Base-by-base conservation (phyloP, 1,140 invertebrate species). In the Caenorhabditis brenneri region DNA sequence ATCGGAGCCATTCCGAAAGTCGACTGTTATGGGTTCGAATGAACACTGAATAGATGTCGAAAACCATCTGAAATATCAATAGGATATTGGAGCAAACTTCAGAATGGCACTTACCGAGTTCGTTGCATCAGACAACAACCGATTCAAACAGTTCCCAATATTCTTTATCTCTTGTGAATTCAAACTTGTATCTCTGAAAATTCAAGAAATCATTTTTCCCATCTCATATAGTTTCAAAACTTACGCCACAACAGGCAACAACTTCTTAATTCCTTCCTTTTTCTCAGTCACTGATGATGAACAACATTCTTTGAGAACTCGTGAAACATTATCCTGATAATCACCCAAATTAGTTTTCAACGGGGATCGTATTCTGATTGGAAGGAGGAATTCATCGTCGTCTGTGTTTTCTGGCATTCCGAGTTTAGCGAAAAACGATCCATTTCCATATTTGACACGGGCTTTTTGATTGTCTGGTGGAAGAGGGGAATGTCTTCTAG, bases 241-340 rank as follows among this genome's bases (percentile, higher is more conserved):
- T 74, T 22, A 74, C 65, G 65, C 29, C 15, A 74, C 65, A 24
- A 74, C 46, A 0, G 65, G 65, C 65, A 74, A 42, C 65, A 74
- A 42, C 36, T 74, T 74, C 36, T 74, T 74, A 36, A 74, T 74
- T 42, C 65, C 65, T 1, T 74, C 65, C 65, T 74, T 74, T 24
- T 74, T 74, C 22, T 74, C 65, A n/a, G 65, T 27, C 0, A 74
- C 65, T 2, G 65, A 74, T 7, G 65, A 74, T 33, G 65, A 74
- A 22, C 65, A 74, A 42, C 65, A 74, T 24, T 74, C 65, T 24
- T 74, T 74, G 15, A 74, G n/a, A 74, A 74, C 65, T 10, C 36
- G 19, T 0, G 65, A 74, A 42, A 74, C 65, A 9, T 74, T 74
- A 24, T 74, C 65, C n/a, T 16, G n/a, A 24, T 12, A 19, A 4